Percentiles rank a stretch among this genome's conserved stretches.
phyloP scores from a whole-genome alignment of 1,140 invertebrate species.

The Grapholita molesta region DNA sequence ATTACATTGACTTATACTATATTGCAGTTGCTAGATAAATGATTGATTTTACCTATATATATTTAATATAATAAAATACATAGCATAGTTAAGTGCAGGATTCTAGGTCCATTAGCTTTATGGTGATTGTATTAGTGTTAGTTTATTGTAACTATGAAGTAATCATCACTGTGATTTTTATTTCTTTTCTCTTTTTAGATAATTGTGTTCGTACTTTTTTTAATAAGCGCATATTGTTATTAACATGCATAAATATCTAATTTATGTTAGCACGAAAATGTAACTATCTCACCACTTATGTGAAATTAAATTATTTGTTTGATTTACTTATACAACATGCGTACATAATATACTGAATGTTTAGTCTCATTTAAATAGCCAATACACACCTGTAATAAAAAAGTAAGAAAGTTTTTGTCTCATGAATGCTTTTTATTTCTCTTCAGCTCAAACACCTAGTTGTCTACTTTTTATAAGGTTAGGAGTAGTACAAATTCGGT shows the following conservation, averaged over 20 bases:
- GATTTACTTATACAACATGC: neutral
- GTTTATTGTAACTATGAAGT: conserved; percentile 7
- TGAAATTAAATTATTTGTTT: neutral
- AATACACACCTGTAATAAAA: conserved; percentile 7
- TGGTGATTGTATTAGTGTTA: conserved; percentile 21
- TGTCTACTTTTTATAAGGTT: no score
- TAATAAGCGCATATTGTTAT: neutral
- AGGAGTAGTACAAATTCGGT: no score
- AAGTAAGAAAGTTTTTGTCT: conserved; percentile 29
- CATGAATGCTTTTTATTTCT: conserved; percentile 20
- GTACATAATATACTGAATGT: neutral
- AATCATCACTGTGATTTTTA: conserved; percentile 42
- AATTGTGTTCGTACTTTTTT: neutral
- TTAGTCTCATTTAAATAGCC: neutral
- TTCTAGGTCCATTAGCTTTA: conserved; percentile 26
- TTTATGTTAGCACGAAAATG: conserved; percentile 23
- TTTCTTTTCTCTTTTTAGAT: conserved; percentile 24
- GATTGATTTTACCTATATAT: conserved; percentile 4
- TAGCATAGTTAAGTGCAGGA: neutral
- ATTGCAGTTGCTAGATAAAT: conserved; percentile 10
- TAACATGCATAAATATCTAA: conserved; percentile 10
- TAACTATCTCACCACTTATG: neutral
- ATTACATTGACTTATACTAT: neutral
- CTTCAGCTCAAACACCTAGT: no score
- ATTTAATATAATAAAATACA: neutral